Evolutionary conservation across 1,140 invertebrate species (phyloP), one percentile per base, ranked within the genome.

Genomic region (Dufourea novaeangliae): DNA sequence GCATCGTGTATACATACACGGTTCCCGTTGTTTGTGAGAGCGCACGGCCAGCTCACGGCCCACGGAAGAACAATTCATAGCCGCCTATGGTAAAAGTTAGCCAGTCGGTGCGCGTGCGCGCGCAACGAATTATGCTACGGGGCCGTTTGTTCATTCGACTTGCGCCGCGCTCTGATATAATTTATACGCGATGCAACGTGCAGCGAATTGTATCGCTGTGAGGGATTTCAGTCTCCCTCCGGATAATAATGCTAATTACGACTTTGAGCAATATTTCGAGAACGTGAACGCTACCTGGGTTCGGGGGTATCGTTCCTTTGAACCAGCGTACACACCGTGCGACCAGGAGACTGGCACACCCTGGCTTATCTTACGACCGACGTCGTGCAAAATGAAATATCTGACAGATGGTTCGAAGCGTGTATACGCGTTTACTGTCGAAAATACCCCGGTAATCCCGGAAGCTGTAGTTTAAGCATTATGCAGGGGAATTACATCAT

Each of bases 111-210:
- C 22, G 29, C 5, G 17, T 20, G 44, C 44, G 17, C 5, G 17
- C 44, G 44, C 5, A 5, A 39, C 37, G 32, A 57, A 41, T 68
- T 68, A 67, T 57, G 39, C 27, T 22, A 17, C 5, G 12, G 12
- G 54, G 27, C 27, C 56, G 46, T 37, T 68, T 68, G 64, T 25
- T 76, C 64, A 69, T 76, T 76, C 73, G 66, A 69, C 73, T 69
- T 69, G 32, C 66, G 22, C 56, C n/a, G 0, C 20, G 22, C 46
- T 39, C 54, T 76, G 66, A 76, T 76, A 69, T 76, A 76, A 76
- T 76, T 76, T 76, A 69, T 69, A 29, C 52, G 66, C 64, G 62
- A 76, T 76, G 73, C 73, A 76, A 76, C 73, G 64, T 61, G 64
- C 64, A 27, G 34, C 64, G 73, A 76, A 69, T 76, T 59, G 73